Conservation (phyloP, 2,888 invertebrate species). For the Archaeoteleia sp. region DNA sequence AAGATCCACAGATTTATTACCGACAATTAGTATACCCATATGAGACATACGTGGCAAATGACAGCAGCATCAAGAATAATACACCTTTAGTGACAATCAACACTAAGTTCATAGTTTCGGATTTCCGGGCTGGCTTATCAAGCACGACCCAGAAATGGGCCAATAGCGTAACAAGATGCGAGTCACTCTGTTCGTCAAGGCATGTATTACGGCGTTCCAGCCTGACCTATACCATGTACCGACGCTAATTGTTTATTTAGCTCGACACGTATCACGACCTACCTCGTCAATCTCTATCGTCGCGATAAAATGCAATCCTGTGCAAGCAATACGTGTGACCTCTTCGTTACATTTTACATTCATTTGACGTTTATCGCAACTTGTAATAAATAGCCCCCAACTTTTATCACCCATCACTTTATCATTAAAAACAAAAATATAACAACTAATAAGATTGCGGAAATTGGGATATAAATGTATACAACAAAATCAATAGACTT, state of each 20-base stretch:
- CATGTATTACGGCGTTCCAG: not conserved
- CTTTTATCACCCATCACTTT: too few relatives aligned
- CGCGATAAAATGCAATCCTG: conserved; percentile 12
- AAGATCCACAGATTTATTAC: conserved; percentile 11
- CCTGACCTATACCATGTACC: conserved; percentile 5
- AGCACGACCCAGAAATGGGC: conserved; percentile 16
- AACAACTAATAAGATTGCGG: too few relatives aligned
- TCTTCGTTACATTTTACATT: conserved; percentile 13
- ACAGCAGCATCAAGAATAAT: not conserved
- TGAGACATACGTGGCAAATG: not conserved
- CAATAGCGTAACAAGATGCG: conserved; percentile 4
- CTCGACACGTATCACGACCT: not conserved
- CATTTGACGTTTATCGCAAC: conserved; percentile 9
- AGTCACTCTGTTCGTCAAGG: not conserved
- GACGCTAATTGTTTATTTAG: conserved; percentile 33
- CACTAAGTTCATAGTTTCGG: conserved; percentile 13
- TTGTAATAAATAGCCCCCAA: too few relatives aligned
- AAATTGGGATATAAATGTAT: too few relatives aligned
- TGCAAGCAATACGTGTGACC: not conserved
- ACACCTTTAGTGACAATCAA: not conserved
- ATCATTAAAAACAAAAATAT: too few relatives aligned
- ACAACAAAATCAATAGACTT: too few relatives aligned
- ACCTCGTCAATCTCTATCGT: not conserved
- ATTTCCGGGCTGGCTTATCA: conserved; percentile 3
- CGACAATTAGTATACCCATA: conserved; percentile 3